Percentiles rank a stretch among this genome's conserved stretches.
Conservation (phyloP, 2,113 vertebrate genomes). For the Lonchura striata region DNA sequence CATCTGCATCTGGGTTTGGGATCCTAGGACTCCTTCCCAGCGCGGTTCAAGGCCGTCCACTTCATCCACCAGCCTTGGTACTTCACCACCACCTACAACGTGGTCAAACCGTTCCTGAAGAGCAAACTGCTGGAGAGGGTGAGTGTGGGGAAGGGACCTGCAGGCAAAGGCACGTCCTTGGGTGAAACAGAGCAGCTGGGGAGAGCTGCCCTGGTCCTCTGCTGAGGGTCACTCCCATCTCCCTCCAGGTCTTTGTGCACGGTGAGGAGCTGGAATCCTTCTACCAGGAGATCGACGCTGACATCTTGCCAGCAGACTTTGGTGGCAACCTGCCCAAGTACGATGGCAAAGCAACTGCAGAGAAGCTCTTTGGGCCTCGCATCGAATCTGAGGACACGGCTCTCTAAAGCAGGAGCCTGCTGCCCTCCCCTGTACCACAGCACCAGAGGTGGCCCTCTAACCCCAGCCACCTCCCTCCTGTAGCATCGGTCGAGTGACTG, state of each 20-base stretch:
- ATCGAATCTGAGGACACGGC: conserved; percentile 84
- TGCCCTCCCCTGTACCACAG: background rate
- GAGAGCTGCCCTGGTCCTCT: background rate
- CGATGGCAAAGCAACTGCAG: conserved; percentile 79
- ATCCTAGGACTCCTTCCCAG: conserved; percentile 93
- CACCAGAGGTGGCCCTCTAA: background rate
- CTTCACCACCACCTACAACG: conserved; percentile 96
- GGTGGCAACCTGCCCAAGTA: conserved; percentile 85
- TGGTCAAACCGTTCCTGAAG: conserved; percentile 96
- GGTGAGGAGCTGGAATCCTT: conserved; percentile 89
- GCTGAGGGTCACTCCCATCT: background rate
- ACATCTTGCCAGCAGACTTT: conserved; percentile 89
- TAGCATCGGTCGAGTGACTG: conserved; percentile 25
- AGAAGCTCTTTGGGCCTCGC: conserved; percentile 84
- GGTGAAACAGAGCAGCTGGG: rapidly evolving
- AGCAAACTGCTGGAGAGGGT: conserved; percentile 96
- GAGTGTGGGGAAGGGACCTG: background rate
- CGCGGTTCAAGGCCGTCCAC: conserved; percentile 94
- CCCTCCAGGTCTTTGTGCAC: conserved; percentile 86
- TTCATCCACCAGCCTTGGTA: conserved; percentile 98
- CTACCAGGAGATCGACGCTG: conserved; percentile 84
- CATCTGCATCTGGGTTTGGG: background rate
- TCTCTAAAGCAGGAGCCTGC: conserved; percentile 67
- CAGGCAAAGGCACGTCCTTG: background rate
- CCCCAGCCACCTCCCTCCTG: background rate